Conservation (phyloP, 2,888 invertebrate species). For the Andrena marginata region DNA sequence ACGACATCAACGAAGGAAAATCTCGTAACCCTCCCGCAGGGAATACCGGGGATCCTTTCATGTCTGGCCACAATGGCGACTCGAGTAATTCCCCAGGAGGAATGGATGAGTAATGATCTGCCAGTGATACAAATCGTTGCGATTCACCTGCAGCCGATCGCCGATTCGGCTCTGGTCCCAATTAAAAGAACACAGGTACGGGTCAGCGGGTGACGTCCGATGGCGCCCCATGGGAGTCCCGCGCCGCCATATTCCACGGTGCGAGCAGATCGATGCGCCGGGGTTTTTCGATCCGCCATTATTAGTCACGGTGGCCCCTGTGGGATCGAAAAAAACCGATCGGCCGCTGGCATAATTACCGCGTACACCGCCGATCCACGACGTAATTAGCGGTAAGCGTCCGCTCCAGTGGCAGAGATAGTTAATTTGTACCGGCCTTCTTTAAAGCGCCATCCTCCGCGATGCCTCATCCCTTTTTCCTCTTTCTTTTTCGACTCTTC, state of each 20-base stretch:
- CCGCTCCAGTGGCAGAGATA: conserved; percentile 51
- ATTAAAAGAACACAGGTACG: conserved; percentile 83
- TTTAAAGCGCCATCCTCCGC: conserved; percentile 35
- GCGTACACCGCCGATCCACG: conserved; percentile 47
- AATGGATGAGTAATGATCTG: conserved; percentile 82
- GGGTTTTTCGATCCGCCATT: conserved; percentile 71
- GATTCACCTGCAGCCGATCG: conserved; percentile 83
- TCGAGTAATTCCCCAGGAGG: conserved; percentile 75
- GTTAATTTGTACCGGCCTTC: conserved; percentile 63
- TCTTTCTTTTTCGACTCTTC: not conserved
- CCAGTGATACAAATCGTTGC: conserved; percentile 83
- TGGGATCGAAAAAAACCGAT: conserved; percentile 30
- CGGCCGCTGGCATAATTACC: conserved; percentile 59
- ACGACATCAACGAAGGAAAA: conserved; percentile 61
- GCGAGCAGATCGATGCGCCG: conserved; percentile 68
- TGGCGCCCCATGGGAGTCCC: conserved; percentile 69
- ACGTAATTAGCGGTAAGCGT: conserved; percentile 66
- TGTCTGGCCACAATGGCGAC: conserved; percentile 69
- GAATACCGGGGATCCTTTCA: conserved; percentile 31
- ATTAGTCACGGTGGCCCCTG: conserved; percentile 70
- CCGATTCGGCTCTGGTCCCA: conserved; percentile 82
- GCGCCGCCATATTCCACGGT: conserved; percentile 66
- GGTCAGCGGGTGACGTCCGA: conserved; percentile 79
- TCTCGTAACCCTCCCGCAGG: conserved; percentile 14
- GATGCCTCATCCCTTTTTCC: not conserved